Evolutionary conservation across 2,888 invertebrate genomes (phyloP).

Genomic region (Pseudanteris insignis): DNA sequence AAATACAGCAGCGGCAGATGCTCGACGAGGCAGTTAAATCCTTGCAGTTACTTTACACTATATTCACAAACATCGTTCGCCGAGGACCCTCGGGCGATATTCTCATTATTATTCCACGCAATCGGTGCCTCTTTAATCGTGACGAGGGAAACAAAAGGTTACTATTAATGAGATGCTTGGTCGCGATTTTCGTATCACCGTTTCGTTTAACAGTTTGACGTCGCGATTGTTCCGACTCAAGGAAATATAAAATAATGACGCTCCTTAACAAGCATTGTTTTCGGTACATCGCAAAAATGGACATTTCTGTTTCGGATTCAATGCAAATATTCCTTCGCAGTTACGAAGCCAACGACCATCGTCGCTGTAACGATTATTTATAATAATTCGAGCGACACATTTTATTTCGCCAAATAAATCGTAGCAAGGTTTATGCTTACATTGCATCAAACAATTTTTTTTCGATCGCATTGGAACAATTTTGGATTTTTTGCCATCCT

Average conservation of each 20-base stretch:
- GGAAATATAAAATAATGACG: constrained; percentile 23
- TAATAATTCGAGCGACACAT: too few relatives aligned
- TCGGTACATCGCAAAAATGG: constrained; percentile 25
- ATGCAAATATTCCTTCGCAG: constrained; percentile 22
- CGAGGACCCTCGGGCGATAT: constrained; percentile 33
- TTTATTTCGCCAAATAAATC: too few relatives aligned
- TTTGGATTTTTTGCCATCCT: neutral
- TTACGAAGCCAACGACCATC: too few relatives aligned
- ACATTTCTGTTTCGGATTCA: constrained; percentile 17
- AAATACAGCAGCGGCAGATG: constrained; percentile 51
- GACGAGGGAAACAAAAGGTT: constrained; percentile 44
- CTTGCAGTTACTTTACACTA: constrained; percentile 45
- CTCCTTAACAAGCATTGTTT: constrained; percentile 21
- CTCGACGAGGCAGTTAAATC: constrained; percentile 47
- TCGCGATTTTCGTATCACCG: constrained; percentile 39
- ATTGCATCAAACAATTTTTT: too few relatives aligned
- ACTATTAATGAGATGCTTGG: constrained; percentile 41
- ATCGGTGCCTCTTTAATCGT: constrained; percentile 43
- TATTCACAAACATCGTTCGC: constrained; percentile 36
- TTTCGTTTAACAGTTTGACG: constrained; percentile 30
- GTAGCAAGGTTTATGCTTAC: too few relatives aligned
- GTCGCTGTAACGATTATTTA: too few relatives aligned
- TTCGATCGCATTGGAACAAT: neutral
- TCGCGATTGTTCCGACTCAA: constrained; percentile 31
- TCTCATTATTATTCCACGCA: constrained; percentile 42